Evolutionary conservation across 2,797 vertebrate genomes (phyloP).

Genomic region (Sebastes minor): DNA sequence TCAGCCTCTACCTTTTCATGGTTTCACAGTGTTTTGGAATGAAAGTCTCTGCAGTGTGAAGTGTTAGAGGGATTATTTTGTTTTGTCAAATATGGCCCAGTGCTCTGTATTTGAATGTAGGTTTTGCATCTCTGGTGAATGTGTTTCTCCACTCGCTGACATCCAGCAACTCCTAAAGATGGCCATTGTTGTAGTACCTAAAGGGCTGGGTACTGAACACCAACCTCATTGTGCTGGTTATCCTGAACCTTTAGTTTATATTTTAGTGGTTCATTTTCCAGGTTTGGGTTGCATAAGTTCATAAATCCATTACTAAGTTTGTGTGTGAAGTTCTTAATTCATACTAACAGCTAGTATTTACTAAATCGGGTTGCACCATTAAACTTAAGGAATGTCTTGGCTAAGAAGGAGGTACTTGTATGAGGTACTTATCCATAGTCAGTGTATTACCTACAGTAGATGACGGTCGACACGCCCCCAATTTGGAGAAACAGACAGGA

Average conservation of each 20-base stretch:
- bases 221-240: neutral
- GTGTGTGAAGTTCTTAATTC: neutral
- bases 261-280: neutral
- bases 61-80: neutral
- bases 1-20: neutral
- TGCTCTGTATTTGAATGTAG: slow-evolving; percentile 50
- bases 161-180: neutral
- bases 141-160: neutral
- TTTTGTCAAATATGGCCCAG: slow-evolving; percentile 36
- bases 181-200: slow-evolving; percentile 1
- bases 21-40: slow-evolving; percentile 24
- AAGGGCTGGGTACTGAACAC: slow-evolving; percentile 33
- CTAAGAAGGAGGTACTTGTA: neutral
- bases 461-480: too few relatives aligned
- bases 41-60: slow-evolving; percentile 19
- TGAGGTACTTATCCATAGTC: too few relatives aligned
- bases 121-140: slow-evolving; percentile 50
- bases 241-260: neutral
- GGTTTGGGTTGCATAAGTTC: neutral
- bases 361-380: neutral
- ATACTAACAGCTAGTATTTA: neutral
- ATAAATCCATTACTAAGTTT: neutral
- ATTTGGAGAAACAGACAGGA: too few relatives aligned
- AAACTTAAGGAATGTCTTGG: neutral
- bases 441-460: too few relatives aligned